Base-by-base conservation (phyloP, 2,113 vertebrate species). In the Camelus bactrianus region DNA sequence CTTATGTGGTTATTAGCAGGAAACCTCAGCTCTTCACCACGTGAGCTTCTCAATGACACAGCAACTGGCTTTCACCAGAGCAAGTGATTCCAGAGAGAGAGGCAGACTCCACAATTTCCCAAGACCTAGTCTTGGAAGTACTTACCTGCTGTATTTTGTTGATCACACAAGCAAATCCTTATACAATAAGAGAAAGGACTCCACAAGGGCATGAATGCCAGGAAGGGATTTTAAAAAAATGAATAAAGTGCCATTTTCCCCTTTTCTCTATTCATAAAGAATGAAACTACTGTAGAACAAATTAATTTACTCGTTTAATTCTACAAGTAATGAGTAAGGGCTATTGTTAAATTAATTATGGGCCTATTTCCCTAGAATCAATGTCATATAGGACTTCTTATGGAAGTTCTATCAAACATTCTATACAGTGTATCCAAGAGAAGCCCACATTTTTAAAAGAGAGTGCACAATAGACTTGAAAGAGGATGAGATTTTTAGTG, bases 261-360 rank as follows among this genome's bases (percentile, higher is more conserved):
- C 17, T 56, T 83, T 88, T 69, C 3, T 65, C 13, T 83, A 38
- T 75, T 94, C 64, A 46, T 80, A 77, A 77, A 19, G 12, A 91
- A 65, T 56, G 1, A 35, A 84, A 69, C 5, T 30, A 64, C 14
- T 35, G 50, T 12, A 46, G 35, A 92, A 50, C 13, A n/a, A 79
- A 85, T 90, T 22, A 76, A 56, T 64, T 50, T 52, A 84, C 15
- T 82, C 56, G 67, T 70, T 75, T 84, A 88, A 28, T 81, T 72
- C 26, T 92, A 58, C 8, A 85, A 67, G 42, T 91, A 86, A 65
- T 46, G 32, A 92, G 6, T 72, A 70, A 82, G 24, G 5, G 30
- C 5, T 93, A 50, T 85, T 93, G 32, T 22, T 89, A 87, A 76
- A 76, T 80, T 92, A 93, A 88, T 91, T 10, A 42, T 82, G 79